Evolutionary conservation across 2,797 vertebrate species (phyloP).

Genomic region (Enteromius mattozi): DNA sequence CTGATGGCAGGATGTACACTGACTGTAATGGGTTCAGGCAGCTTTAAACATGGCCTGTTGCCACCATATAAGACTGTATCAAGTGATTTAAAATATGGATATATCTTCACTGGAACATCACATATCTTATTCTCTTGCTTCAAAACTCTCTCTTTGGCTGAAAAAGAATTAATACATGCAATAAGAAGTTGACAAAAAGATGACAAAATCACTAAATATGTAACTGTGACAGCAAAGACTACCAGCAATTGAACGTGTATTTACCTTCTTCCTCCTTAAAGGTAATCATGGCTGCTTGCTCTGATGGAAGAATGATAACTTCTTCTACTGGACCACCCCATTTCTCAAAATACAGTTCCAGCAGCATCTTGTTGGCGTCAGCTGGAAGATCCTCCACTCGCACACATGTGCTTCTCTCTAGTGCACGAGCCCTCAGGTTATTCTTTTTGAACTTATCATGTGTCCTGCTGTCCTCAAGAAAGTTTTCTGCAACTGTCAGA

Average conservation of each 20-base stretch:
- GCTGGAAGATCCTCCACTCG: constrained; percentile 80
- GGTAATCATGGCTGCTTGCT: constrained; percentile 75
- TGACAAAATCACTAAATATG: constrained; percentile 57
- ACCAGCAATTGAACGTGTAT: background rate
- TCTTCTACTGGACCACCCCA: constrained; percentile 64
- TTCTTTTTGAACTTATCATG: constrained; percentile 59
- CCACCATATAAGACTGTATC: constrained; percentile 81
- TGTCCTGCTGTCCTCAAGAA: constrained; percentile 5
- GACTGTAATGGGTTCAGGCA: constrained; percentile 78
- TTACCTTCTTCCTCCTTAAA: constrained; percentile 43
- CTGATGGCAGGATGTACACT: constrained; percentile 72
- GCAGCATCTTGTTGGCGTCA: constrained; percentile 61
- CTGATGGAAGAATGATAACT: constrained; percentile 72
- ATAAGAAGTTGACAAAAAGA: background rate
- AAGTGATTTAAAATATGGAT: constrained; percentile 80
- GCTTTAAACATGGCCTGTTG: constrained; percentile 77
- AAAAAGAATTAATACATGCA: constrained; percentile 45
- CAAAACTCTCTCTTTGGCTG: constrained; percentile 78
- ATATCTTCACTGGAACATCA: constrained; percentile 74
- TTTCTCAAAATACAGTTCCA: constrained; percentile 84
- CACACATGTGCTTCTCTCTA: constrained; percentile 77
- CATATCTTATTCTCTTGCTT: constrained; percentile 70
- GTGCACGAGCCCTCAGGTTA: constrained; percentile 65
- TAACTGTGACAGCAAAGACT: background rate
- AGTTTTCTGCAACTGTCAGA: constrained; percentile 1